Evolutionary conservation across 2,113 vertebrate species (phyloP), one percentile per base, ranked within the genome.

Genomic region (Tetraodon nigroviridis): DNA sequence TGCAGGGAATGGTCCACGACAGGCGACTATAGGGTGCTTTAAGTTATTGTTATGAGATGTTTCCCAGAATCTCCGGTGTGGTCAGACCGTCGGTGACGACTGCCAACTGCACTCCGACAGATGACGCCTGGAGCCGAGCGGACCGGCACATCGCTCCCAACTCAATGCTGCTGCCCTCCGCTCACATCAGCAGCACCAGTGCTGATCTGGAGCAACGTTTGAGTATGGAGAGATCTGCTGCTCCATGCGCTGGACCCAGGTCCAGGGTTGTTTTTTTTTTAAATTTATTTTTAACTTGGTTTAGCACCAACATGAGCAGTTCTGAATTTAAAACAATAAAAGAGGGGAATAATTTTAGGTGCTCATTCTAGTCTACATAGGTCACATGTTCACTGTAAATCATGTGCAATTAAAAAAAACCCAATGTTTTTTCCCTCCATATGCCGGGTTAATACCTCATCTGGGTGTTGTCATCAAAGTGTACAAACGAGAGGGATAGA

Each of bases 131-230:
- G 64, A 65, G 63, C 20, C 1, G 5, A 17, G 60, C 68, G 47
- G 48, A 14, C 58, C 66, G 41, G 53, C 58, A 32, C 45, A 58
- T 80, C 65, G 37, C 21, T 49, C 58, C 73, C 52, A 65, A 64
- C 57, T 19, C 46, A n/a, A 21, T 45, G 19, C 54, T 10, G 11
- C 52, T 64, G 67, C 24, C 7, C 24, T 27, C 24, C 24, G 24
- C 24, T 6, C 24, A 16, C 42, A 11, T 3, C 6, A 44, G 7
- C 42, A 44, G 42, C 42, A 44, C 12, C 29, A 50, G 20, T 44
- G 42, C 42, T 44, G 42, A 58, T 90, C 88, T 80, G 87, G 85
- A 87, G 81, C 78, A 87, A 88, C 88, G 64, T 89, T 89, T 87
- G 78, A 79, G 79, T 86, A 87, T 81, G 81, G 90, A 84, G 82